Conservation (phyloP, 1,140 invertebrate genomes). For the Zaprionus vittiger region DNA sequence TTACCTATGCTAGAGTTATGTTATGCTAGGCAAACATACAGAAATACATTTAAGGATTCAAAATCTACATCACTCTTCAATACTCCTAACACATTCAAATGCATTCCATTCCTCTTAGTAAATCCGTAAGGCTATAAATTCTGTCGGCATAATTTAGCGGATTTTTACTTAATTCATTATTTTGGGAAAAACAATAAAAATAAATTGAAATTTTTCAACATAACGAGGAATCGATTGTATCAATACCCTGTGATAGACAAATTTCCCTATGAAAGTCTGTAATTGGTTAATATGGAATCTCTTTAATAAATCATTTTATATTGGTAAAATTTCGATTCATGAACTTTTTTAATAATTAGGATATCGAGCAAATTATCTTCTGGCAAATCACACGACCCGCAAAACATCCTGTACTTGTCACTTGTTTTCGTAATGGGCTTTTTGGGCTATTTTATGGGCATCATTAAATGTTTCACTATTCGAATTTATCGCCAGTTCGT, state of each 20-base stretch:
- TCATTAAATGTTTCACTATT: slow-evolving; percentile 2
- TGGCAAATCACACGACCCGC: not conserved
- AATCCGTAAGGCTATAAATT: not conserved
- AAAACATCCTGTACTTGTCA: not conserved
- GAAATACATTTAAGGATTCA: not conserved
- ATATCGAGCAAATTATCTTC: not conserved
- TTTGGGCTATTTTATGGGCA: not conserved
- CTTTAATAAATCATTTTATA: not conserved
- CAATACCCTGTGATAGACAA: not conserved
- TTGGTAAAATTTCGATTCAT: not conserved
- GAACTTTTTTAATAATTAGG: not conserved
- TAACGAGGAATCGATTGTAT: not conserved
- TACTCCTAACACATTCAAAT: not conserved
- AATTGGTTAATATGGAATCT: not conserved
- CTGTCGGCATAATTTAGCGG: slow-evolving; percentile 6
- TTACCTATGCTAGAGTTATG: not conserved
- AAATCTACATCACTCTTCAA: not conserved
- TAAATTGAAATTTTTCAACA: not conserved
- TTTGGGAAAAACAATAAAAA: not conserved
- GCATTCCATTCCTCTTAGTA: not conserved
- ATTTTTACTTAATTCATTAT: not conserved
- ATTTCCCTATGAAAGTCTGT: not conserved
- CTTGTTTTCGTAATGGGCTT: slow-evolving; percentile 6
- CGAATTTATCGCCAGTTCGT: not conserved
- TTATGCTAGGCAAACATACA: not conserved